Percentiles rank a stretch among this genome's conserved stretches.
Conservation (phyloP, 2,888 invertebrate species). For the Drepana falcataria region DNA sequence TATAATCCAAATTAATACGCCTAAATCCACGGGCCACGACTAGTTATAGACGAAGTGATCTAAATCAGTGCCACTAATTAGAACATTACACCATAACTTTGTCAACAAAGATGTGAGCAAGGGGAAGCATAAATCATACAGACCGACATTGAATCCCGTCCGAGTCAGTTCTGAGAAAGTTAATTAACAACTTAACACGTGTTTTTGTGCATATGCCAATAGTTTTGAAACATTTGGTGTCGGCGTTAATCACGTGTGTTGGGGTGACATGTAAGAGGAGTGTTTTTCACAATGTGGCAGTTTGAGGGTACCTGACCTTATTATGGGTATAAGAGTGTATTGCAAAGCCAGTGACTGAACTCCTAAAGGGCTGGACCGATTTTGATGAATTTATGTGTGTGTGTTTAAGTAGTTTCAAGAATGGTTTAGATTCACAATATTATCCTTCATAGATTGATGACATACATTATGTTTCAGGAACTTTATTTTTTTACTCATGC, state of each 20-base stretch:
- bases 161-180: slow-evolving; percentile 56
- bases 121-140: slow-evolving; percentile 58
- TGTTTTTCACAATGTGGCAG: not conserved
- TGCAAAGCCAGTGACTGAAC: too few species aligned
- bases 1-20: too few species aligned
- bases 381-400: too few species aligned
- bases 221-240: slow-evolving; percentile 21
- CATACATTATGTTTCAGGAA: too few species aligned
- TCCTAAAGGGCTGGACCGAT: too few species aligned
- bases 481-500: too few species aligned
- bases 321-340: too few species aligned
- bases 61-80: slow-evolving; percentile 18
- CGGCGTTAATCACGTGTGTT: not conserved
- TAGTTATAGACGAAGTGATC: not conserved
- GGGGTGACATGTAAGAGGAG: not conserved
- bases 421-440: too few species aligned
- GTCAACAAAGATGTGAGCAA: slow-evolving; percentile 37
- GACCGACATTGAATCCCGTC: slow-evolving; percentile 22
- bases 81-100: slow-evolving; percentile 24
- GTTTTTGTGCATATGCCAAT: slow-evolving; percentile 42
- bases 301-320: too few species aligned
- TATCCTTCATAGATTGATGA: too few species aligned
- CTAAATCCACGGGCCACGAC: not conserved
- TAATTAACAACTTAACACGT: slow-evolving; percentile 69
- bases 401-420: too few species aligned